phyloP scores from a whole-genome alignment of 2,113 vertebrate species.

The Tragelaphus imberbis region DNA sequence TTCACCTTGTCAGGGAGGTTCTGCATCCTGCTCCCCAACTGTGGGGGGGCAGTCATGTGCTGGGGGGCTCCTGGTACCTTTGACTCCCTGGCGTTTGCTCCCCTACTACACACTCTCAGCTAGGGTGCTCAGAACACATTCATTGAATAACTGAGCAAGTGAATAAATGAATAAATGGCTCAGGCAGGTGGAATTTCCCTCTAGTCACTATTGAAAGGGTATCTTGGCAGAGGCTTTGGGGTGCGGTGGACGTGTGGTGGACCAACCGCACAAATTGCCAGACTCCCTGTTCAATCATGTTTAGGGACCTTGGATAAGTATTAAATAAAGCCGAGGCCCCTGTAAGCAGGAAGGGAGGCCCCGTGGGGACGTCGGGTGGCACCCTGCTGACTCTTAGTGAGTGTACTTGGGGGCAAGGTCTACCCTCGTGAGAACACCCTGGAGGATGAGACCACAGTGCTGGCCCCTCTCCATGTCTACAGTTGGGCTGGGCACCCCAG shows the following conservation, averaged over 20 bases:
- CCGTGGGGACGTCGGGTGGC: neutral
- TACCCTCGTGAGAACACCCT: accelerated
- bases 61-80: neutral
- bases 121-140: neutral
- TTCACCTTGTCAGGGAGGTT: neutral
- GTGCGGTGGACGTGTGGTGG: accelerated
- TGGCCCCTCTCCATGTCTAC: neutral
- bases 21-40: neutral
- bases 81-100: neutral
- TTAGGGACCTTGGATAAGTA: neutral
- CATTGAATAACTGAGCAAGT: neutral
- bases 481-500: neutral
- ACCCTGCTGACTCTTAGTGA: neutral
- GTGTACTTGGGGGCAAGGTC: neutral
- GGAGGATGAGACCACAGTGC: no score
- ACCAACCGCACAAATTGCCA: neutral
- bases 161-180: neutral
- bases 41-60: neutral
- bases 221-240: neutral
- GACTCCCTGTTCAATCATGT: neutral
- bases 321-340: neutral
- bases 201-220: neutral
- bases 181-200: neutral
- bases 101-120: neutral
- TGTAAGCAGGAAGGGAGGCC: neutral